phyloP scores from a whole-genome alignment of 2,797 vertebrate species.

The Adelosebastes latens region DNA sequence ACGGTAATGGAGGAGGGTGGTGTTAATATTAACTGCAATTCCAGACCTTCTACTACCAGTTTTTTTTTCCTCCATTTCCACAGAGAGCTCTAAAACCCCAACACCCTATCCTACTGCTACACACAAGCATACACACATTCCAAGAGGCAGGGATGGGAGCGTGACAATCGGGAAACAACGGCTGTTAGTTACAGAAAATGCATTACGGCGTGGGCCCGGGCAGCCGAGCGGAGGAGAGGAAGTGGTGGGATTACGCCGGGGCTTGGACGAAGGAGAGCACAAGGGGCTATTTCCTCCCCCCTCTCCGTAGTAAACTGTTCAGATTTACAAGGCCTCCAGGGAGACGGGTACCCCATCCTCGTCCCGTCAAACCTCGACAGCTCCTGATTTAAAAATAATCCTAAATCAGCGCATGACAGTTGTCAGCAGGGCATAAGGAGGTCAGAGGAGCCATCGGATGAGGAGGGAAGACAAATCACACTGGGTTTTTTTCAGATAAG shows the following conservation, averaged over 20 bases:
- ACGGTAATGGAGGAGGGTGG: slow-evolving; percentile 56
- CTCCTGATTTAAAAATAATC: slow-evolving; percentile 93
- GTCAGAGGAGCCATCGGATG: slow-evolving; percentile 66
- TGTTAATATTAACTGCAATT: slow-evolving; percentile 89
- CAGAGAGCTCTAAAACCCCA: slow-evolving; percentile 47
- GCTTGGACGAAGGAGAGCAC: slow-evolving; percentile 84
- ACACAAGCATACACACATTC: slow-evolving; percentile 84
- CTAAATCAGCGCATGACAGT: slow-evolving; percentile 89
- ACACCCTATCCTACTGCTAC: slow-evolving; percentile 50
- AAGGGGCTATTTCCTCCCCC: slow-evolving; percentile 80
- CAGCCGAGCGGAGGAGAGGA: slow-evolving; percentile 92
- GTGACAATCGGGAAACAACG: slow-evolving; percentile 99
- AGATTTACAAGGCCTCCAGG: slow-evolving; percentile 95
- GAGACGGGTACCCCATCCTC: slow-evolving; percentile 86
- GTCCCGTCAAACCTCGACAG: slow-evolving; percentile 80
- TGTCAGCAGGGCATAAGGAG: slow-evolving; percentile 79
- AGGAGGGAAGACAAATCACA: background rate
- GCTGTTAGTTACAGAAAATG: slow-evolving; percentile 99
- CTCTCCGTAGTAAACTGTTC: slow-evolving; percentile 91
- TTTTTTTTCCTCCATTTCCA: slow-evolving; percentile 28
- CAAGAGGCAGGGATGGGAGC: slow-evolving; percentile 93
- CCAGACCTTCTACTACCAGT: slow-evolving; percentile 84
- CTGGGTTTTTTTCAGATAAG: background rate
- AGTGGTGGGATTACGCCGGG: slow-evolving; percentile 95
- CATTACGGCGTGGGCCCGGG: slow-evolving; percentile 92